These are phyloP conservation scores for Atractosteus spatula DNA, from an alignment of 2,113 vertebrate species.

Conservation along the genomic window DNA sequence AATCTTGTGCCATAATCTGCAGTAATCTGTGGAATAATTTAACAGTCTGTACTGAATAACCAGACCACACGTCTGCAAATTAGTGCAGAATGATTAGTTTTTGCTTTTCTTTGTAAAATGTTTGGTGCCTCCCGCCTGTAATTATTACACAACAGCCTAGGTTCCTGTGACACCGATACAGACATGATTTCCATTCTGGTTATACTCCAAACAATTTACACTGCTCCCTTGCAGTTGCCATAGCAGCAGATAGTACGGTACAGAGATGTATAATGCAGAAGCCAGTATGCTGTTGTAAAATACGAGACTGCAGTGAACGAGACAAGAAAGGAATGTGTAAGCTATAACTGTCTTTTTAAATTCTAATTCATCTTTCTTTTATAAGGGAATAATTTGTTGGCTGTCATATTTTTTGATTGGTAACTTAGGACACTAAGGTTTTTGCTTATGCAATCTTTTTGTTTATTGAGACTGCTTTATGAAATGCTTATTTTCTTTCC, in stretches of 20 bases:
- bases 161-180: neutral
- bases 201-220: constrained; percentile 21
- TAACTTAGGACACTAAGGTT: no score
- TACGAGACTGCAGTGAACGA: constrained; percentile 47
- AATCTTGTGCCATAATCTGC: no score
- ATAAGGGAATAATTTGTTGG: neutral
- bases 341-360: constrained; percentile 13
- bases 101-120: neutral
- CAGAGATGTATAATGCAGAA: constrained; percentile 56
- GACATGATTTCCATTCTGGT: constrained; percentile 1
- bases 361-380: neutral
- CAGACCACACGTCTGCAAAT: no score
- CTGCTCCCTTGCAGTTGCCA: constrained; percentile 65
- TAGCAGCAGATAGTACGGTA: constrained; percentile 64
- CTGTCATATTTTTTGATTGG: no score
- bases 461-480: no score
- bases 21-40: no score
- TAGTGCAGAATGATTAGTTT: neutral
- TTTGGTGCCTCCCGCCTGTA: neutral
- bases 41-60: no score
- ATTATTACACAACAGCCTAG: neutral
- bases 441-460: no score
- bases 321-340: constrained; percentile 19
- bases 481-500: no score
- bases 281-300: constrained; percentile 52